Percentiles rank a stretch among this genome's conserved stretches.
Evolutionary conservation across 2,113 vertebrate species (phyloP).

Genomic region (Plotosus lineatus): DNA sequence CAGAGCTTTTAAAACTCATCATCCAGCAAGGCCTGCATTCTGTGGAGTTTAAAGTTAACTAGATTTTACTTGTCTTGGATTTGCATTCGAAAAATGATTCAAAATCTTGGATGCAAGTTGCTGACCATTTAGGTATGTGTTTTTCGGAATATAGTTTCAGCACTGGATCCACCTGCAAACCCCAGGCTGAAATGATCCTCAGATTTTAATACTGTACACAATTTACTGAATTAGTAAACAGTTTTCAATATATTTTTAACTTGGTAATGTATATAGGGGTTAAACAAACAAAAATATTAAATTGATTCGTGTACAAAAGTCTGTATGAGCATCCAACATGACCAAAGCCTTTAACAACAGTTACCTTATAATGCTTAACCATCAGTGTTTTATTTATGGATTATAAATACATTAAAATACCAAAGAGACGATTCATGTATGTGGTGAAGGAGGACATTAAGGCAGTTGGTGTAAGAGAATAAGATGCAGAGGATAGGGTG

Average conservation of each 20-base stretch:
- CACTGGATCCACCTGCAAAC: background rate
- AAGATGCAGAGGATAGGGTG: too few relatives aligned
- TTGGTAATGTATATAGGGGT: background rate
- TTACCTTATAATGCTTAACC: background rate
- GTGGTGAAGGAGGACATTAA: too few relatives aligned
- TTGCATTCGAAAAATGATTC: background rate
- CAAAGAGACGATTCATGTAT: too few relatives aligned
- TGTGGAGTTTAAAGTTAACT: background rate
- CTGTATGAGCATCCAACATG: background rate
- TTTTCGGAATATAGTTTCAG: background rate
- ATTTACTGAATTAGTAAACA: background rate
- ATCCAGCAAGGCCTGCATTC: background rate
- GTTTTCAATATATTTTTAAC: too few relatives aligned
- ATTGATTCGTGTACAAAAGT: background rate
- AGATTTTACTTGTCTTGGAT: background rate
- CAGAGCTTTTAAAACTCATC: background rate
- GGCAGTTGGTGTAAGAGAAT: too few relatives aligned
- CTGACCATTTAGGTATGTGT: background rate
- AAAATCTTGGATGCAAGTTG: background rate
- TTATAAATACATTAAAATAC: too few relatives aligned
- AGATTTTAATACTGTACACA: background rate
- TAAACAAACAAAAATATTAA: background rate
- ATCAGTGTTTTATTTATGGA: background rate
- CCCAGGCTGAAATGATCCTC: background rate
- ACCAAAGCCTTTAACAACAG: background rate